Evolutionary conservation across 2,797 vertebrate species (phyloP).

Genomic region (Philypnodon macrostomus): DNA sequence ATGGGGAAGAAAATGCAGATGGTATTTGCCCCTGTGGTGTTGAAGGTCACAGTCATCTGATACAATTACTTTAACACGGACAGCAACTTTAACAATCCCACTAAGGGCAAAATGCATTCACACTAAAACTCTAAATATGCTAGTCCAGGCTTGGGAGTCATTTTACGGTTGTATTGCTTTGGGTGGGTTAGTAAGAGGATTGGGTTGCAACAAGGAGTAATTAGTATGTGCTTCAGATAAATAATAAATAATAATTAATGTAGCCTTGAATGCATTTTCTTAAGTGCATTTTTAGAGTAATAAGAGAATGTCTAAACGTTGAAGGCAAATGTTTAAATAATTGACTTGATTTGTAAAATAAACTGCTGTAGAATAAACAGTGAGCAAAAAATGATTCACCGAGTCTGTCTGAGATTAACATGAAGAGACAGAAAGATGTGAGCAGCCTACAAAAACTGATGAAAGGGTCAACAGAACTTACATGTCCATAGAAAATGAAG

Average conservation of each 20-base stretch:
- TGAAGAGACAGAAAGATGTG: no score
- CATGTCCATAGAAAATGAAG: no score
- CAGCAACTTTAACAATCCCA: constrained; percentile 21
- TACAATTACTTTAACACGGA: constrained; percentile 36
- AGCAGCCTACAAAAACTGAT: no score
- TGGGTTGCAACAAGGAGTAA: constrained; percentile 24
- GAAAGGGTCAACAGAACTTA: no score
- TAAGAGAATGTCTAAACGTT: no score
- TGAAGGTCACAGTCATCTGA: constrained; percentile 61
- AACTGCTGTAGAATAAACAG: no score
- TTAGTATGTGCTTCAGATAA: constrained; percentile 13
- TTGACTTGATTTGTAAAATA: no score
- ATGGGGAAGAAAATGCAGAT: constrained; percentile 59
- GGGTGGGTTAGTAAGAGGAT: constrained; percentile 8
- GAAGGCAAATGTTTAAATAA: no score
- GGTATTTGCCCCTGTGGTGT: constrained; percentile 46
- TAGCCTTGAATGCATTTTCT: constrained; percentile 15
- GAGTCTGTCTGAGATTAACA: no score
- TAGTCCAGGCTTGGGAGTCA: background rate
- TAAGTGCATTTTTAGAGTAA: constrained; percentile 2
- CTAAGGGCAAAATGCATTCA: constrained; percentile 3
- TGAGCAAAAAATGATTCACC: no score
- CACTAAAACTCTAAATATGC: constrained; percentile 8
- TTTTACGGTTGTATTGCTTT: constrained; percentile 17
- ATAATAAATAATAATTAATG: constrained; percentile 20